Conservation (phyloP, 2,797 vertebrate species). For the Sebastolobus alascanus region DNA sequence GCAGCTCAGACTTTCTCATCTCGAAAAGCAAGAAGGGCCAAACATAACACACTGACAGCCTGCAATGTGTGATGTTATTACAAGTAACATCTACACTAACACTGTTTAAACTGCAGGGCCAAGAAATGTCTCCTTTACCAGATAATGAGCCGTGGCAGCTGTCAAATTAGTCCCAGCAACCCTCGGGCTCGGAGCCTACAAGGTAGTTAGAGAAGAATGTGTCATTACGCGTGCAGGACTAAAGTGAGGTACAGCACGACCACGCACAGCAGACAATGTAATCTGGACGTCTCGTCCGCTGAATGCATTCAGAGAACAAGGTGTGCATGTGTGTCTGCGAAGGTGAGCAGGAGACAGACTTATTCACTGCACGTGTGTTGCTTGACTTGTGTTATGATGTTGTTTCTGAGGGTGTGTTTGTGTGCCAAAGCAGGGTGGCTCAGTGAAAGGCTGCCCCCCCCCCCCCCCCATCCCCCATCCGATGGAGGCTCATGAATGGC, state of each 20-base stretch:
- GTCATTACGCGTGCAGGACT: slow-evolving; percentile 54
- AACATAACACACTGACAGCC: slow-evolving; percentile 37
- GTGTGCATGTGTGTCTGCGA: slow-evolving; percentile 25
- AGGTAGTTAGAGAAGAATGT: slow-evolving; percentile 66
- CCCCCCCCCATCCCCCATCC: not conserved
- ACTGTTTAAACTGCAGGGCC: slow-evolving; percentile 62
- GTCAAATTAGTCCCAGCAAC: slow-evolving; percentile 77
- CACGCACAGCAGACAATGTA: slow-evolving; percentile 32
- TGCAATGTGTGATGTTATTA: slow-evolving; percentile 50
- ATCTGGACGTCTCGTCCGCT: slow-evolving; percentile 34
- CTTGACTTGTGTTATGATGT: slow-evolving; percentile 52
- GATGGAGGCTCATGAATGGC: slow-evolving; percentile 54
- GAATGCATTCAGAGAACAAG: slow-evolving; percentile 40
- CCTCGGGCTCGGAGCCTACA: slow-evolving; percentile 57
- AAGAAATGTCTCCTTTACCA: slow-evolving; percentile 64
- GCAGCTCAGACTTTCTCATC: slow-evolving; percentile 12
- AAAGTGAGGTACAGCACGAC: slow-evolving; percentile 47
- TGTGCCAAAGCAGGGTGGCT: slow-evolving; percentile 57
- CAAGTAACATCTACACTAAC: slow-evolving; percentile 55
- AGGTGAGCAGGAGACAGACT: slow-evolving; percentile 37
- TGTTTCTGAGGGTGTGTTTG: slow-evolving; percentile 33
- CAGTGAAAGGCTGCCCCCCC: slow-evolving; percentile 48
- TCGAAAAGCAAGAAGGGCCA: slow-evolving; percentile 8
- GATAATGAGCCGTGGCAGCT: slow-evolving; percentile 78
- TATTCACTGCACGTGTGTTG: slow-evolving; percentile 21